Conservation (phyloP, 2,113 vertebrate genomes). For the Arothron firmamentum region DNA sequence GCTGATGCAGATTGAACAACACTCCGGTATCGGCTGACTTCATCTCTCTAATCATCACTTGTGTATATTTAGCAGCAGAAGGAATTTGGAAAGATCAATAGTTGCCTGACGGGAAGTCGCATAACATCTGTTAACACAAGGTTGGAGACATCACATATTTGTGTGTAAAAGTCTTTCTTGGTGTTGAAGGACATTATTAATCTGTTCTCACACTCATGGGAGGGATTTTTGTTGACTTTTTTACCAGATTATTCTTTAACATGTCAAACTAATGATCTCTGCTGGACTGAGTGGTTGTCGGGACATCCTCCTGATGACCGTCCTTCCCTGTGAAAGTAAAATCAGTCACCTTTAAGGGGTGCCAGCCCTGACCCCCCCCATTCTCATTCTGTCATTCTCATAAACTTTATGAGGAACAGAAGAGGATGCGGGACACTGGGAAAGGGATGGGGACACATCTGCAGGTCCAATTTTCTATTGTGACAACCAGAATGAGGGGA, state of each 20-base stretch:
- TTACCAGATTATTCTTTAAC: too few species aligned
- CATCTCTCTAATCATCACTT: conserved; percentile 29
- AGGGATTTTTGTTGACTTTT: too few species aligned
- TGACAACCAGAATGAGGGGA: conserved; percentile 59
- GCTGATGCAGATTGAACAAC: conserved; percentile 12
- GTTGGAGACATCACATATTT: conserved; percentile 1
- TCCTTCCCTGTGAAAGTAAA: conserved; percentile 6
- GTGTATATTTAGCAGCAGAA: conserved; percentile 49
- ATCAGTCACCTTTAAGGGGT: background rate
- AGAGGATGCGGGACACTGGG: conserved; percentile 1
- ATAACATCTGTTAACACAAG: conserved; percentile 21
- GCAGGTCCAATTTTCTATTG: conserved; percentile 49
- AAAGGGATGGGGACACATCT: conserved; percentile 44
- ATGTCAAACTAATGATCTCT: too few species aligned
- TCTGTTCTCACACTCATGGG: background rate
- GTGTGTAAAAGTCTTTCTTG: background rate
- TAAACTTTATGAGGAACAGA: conserved; percentile 16
- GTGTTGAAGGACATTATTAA: conserved; percentile 17
- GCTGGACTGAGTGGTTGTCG: too few species aligned
- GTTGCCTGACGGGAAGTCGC: conserved; percentile 7
- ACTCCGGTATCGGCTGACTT: conserved; percentile 22
- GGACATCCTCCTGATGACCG: background rate
- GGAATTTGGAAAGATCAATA: conserved; percentile 59
- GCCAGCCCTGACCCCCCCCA: background rate
- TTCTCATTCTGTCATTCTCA: background rate